Percentiles rank a stretch among this genome's conserved stretches.
Evolutionary conservation across 2,797 vertebrate species (phyloP).

Genomic region (Antennarius maculatus): DNA sequence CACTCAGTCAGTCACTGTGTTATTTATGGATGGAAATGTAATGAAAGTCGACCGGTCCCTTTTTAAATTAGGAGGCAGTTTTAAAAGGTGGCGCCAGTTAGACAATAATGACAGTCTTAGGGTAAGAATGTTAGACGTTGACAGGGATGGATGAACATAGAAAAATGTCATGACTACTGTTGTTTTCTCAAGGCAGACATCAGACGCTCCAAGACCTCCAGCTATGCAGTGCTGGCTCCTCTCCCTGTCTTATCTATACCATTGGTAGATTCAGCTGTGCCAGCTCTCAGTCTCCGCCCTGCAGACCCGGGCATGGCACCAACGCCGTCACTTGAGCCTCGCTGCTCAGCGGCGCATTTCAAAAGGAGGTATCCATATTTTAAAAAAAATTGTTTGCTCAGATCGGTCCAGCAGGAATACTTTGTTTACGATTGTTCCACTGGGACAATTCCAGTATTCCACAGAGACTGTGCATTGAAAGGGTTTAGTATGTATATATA

Average conservation of each 20-base stretch:
- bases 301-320: slow-evolving; percentile 56
- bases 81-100: neutral
- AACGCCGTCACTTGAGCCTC: slow-evolving; percentile 71
- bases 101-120: too few relatives aligned
- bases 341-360: slow-evolving; percentile 62
- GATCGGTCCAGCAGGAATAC: slow-evolving; percentile 47
- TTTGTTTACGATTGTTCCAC: slow-evolving; percentile 51
- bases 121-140: neutral
- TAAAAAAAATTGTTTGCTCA: slow-evolving; percentile 46
- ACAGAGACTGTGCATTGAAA: slow-evolving; percentile 7
- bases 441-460: slow-evolving; percentile 44
- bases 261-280: slow-evolving; percentile 76
- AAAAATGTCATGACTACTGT: slow-evolving; percentile 50
- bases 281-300: neutral
- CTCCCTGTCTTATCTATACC: slow-evolving; percentile 63
- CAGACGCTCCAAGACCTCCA: slow-evolving; percentile 56
- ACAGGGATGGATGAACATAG: slow-evolving; percentile 27
- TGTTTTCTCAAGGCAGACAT: slow-evolving; percentile 57
- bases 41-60: too few relatives aligned
- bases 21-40: too few relatives aligned
- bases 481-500: neutral
- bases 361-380: slow-evolving; percentile 55
- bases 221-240: slow-evolving; percentile 65
- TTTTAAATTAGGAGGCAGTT: too few relatives aligned
- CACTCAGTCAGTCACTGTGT: too few relatives aligned